Conservation (phyloP, 2,888 invertebrate genomes). For the Drosophila paramelanica region DNA sequence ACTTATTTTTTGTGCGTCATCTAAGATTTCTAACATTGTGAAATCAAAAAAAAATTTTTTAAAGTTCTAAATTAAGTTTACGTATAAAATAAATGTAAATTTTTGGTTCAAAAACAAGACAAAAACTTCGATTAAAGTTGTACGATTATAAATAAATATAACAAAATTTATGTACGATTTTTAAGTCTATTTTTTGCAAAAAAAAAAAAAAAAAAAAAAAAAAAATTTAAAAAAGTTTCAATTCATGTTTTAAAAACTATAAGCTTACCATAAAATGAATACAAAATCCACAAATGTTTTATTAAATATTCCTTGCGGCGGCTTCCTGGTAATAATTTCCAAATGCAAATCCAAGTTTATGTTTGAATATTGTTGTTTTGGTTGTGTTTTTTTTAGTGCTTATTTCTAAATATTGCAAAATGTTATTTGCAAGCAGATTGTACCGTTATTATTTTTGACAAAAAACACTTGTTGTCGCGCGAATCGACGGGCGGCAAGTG, state of each 20-base stretch:
- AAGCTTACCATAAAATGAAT: constrained; percentile 62
- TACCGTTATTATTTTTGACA: constrained; percentile 15
- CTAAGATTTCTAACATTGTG: not conserved
- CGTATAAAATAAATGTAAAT: not conserved
- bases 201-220: no score
- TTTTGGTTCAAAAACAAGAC: no score
- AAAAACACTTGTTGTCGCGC: constrained; percentile 62
- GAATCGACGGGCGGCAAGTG: constrained; percentile 63
- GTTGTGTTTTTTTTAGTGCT: not conserved
- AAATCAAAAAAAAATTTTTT: constrained; percentile 10
- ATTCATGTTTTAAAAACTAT: not conserved
- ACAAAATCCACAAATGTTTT: constrained; percentile 35
- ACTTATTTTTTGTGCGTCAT: not conserved
- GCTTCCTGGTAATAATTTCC: constrained; percentile 25
- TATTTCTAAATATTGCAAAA: not conserved
- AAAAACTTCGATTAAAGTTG: no score
- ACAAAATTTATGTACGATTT: no score
- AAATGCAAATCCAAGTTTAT: constrained; percentile 19
- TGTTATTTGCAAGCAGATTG: constrained; percentile 15
- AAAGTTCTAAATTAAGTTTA: constrained; percentile 10
- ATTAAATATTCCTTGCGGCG: constrained; percentile 12
- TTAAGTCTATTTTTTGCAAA: no score
- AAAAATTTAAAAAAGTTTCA: no score
- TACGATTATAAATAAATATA: no score
- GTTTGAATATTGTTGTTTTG: not conserved